Base-by-base conservation (phyloP, 2,113 vertebrate species). In the Cebus imitator region DNA sequence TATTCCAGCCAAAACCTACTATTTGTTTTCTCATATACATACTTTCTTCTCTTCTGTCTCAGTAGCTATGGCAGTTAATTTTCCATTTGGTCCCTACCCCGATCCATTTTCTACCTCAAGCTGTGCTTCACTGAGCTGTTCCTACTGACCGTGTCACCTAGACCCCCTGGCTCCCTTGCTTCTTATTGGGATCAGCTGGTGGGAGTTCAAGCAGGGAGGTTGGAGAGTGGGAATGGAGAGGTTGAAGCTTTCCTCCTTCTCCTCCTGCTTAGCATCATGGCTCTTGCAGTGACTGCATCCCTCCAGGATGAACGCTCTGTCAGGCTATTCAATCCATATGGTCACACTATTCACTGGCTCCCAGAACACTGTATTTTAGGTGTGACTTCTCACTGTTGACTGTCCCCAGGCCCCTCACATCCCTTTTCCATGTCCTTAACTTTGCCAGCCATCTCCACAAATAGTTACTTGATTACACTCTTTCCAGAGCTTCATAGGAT, bases 231-330 rank as follows among this genome's bases (percentile, higher is more conserved):
- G 43, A 79, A 35, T 58, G 66, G 43, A 45, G 23, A 21, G 21
- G 2, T 0, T 84, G 5, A 16, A 11, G 43, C 0, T 35, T 21
- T 86, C 3, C n/a, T 35, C 9, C 14, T 55, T 0, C 25, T 86
- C 35, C 3, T 57, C 5, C 52, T 78, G 14, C 43, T 76, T n/a
- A 78, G 55, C 8, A n/a, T 18, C 25, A 16, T 81, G 30, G 27
- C 45, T 88, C 20, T 83, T 72, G 23, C 3, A 57, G 14, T 13
- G 21, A 0, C 50, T 37, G 11, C 1, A 16, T 32, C 43, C 12
- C 23, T 43, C 73, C 11, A 18, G 23, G n/a, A 30, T 11, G 6
- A 55, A 7, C 25, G 16, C 7, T 84, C 37, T 40, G 13, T 66
- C 3, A 37, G 30, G 14, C 6, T 6, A n/a, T 40, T n/a, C 57